Conservation (phyloP, 1,140 invertebrate genomes). For the Parasteatoda tepidariorum region DNA sequence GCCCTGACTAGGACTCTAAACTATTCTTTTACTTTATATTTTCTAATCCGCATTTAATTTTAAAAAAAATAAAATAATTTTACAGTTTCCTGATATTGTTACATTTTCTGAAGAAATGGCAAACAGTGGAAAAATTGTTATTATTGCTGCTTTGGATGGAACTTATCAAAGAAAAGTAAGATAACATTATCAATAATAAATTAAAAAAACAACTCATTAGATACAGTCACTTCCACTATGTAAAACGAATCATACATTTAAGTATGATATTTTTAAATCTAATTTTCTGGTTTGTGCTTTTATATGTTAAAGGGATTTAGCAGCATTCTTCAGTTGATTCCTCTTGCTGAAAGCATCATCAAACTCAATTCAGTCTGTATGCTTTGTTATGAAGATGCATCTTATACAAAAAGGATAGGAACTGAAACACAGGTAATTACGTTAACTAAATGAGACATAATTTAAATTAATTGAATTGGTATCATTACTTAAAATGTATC, state of each 20-base stretch:
- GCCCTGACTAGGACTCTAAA: too few species aligned
- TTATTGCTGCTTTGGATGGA: slow-evolving; percentile 76
- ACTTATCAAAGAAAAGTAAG: slow-evolving; percentile 74
- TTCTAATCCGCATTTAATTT: too few species aligned
- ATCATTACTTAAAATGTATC: slow-evolving; percentile 19
- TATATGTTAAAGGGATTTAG: slow-evolving; percentile 70
- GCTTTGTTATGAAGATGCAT: slow-evolving; percentile 73
- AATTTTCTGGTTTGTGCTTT: background rate
- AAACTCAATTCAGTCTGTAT: slow-evolving; percentile 77
- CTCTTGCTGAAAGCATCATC: slow-evolving; percentile 75
- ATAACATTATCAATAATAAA: background rate
- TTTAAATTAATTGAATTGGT: background rate
- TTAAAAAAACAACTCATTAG: background rate
- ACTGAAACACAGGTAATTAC: slow-evolving; percentile 71
- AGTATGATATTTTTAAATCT: background rate
- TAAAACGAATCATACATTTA: background rate
- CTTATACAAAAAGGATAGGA: slow-evolving; percentile 74
- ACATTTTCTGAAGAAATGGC: slow-evolving; percentile 74
- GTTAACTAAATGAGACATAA: too few species aligned
- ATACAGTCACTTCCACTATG: background rate
- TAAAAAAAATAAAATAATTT: too few species aligned
- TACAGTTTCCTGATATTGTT: slow-evolving; percentile 75
- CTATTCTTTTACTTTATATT: too few species aligned
- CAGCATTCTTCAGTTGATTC: slow-evolving; percentile 75
- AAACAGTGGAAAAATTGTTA: slow-evolving; percentile 74